Evolutionary conservation across 2,113 vertebrate genomes (phyloP), one percentile per base, ranked within the genome.

Genomic region (Herpailurus yagouaroundi): DNA sequence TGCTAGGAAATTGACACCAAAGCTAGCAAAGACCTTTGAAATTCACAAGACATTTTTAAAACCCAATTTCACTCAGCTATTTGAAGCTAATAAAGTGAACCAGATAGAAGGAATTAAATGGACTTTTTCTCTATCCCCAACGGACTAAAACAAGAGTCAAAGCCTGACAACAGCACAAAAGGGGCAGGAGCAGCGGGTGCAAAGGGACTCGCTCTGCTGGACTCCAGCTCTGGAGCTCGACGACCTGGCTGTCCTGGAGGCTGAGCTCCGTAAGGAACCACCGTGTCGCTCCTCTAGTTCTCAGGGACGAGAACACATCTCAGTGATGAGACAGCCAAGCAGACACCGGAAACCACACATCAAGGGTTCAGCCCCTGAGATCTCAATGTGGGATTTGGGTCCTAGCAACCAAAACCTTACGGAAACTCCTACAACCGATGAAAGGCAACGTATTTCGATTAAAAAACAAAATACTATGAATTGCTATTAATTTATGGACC

Each of bases 1-100:
- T 97, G 92, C 89, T 89, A 95, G 77, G 79, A 97, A 94, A 80
- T 73, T 48, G 73, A 86, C 71, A 91, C 48, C 36, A 85, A 93
- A 74, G 66, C 96, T 87, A 31, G 69, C 69, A 81, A 36, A 92
- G 73, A 95, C 33, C 41, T 52, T 13, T 80, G 63, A 96, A 88
- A 96, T 83, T 76, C 57, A 90, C 0, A 97, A 97, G 41, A 45
- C 48, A 80, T 8, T 69, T 73, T 71, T 92, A 89, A 94, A 96
- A 74, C 16, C 74, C n/a, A 92, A 63, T 84, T 82, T 86, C 80
- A 48, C 38, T 84, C 71, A 52, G 88, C 23, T 93, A 31, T 87
- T 71, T 69, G 55, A 95, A 93, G 52, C 31, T 64, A 93, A 86
- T 38, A 77, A 57, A 60, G 36, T 74, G 95, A 83, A 69, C 76